Conservation (phyloP, 2,797 vertebrate species). For the Brachyalestes nurse region DNA sequence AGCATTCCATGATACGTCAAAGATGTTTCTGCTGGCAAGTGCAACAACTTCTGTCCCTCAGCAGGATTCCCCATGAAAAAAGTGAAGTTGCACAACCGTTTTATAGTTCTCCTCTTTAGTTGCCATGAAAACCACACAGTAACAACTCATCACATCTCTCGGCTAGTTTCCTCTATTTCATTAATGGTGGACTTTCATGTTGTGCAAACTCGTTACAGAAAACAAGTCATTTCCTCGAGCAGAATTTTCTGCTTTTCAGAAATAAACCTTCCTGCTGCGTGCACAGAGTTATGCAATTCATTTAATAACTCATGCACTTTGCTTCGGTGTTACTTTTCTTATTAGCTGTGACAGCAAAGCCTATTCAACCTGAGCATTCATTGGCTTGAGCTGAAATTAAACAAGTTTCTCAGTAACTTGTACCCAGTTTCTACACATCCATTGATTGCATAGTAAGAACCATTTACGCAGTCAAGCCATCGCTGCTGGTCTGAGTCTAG, state of each 20-base stretch:
- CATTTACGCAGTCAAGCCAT: not conserved
- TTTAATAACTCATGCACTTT: not conserved
- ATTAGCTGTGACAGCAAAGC: not conserved
- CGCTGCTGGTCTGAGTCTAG: not conserved
- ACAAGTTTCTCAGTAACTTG: not conserved
- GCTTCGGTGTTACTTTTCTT: not conserved
- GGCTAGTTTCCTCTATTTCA: constrained; percentile 61
- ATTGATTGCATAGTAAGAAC: not conserved
- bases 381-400: not conserved
- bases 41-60: not conserved
- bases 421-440: not conserved
- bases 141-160: constrained; percentile 44
- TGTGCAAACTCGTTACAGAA: constrained; percentile 59
- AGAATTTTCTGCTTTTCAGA: constrained; percentile 22
- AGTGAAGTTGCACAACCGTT: constrained; percentile 24
- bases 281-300: constrained; percentile 24
- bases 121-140: constrained; percentile 60
- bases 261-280: constrained; percentile 29
- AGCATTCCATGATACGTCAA: not conserved
- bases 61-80: constrained; percentile 16
- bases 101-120: constrained; percentile 46
- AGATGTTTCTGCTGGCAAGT: not conserved
- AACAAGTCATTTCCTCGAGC: constrained; percentile 30
- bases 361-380: not conserved
- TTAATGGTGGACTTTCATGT: constrained; percentile 44